These are phyloP conservation scores for Elymnias hypermnestra DNA, from an alignment of 1,140 invertebrate species.

Conservation along the genomic window DNA sequence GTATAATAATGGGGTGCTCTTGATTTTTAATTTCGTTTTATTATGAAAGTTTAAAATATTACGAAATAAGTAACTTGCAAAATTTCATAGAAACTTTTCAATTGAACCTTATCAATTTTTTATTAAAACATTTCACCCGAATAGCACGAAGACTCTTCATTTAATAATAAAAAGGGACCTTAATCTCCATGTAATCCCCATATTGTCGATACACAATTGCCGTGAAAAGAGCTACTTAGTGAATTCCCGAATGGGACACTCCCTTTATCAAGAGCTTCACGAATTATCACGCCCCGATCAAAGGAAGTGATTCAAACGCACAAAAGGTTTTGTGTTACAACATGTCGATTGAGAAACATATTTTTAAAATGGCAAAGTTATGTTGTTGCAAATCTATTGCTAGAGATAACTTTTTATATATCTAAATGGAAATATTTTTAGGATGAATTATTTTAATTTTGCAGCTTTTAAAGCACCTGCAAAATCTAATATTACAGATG, in stretches of 20 bases:
- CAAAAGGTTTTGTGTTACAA: conserved; percentile 63
- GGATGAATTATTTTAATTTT: too few species aligned
- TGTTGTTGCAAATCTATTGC: not conserved
- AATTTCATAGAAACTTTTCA: conserved; percentile 12
- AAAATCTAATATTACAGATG: too few species aligned
- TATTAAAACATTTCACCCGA: conserved; percentile 43
- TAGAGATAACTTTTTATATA: not conserved
- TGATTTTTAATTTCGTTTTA: too few species aligned
- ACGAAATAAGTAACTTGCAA: too few species aligned
- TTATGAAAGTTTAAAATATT: too few species aligned
- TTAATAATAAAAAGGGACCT: conserved; percentile 43
- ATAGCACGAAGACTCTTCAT: conserved; percentile 19
- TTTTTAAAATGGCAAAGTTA: conserved; percentile 5
- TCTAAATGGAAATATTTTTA: not conserved
- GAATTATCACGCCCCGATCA: conserved; percentile 64
- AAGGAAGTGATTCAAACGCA: conserved; percentile 49
- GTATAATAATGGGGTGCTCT: too few species aligned
- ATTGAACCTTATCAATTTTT: conserved; percentile 26
- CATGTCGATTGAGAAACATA: conserved; percentile 26
- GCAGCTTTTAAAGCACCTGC: too few species aligned
- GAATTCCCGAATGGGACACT: conserved; percentile 38
- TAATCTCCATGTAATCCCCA: conserved; percentile 61
- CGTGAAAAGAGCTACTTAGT: conserved; percentile 67
- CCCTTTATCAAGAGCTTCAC: conserved; percentile 33
- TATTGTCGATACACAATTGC: conserved; percentile 69